Base-by-base conservation (phyloP, 2,797 vertebrate species). In the Sebastiscus albofasciatus region DNA sequence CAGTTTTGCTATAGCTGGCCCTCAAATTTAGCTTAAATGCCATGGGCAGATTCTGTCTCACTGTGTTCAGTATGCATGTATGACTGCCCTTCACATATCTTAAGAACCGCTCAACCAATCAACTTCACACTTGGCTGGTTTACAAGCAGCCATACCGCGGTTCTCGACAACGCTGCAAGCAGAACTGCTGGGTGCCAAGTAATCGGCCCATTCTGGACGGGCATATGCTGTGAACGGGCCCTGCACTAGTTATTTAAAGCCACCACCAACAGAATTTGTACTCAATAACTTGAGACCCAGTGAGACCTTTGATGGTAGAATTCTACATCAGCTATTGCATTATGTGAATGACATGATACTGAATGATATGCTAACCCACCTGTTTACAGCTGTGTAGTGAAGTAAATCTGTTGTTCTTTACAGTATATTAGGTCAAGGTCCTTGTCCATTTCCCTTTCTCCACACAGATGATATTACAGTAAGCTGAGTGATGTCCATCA, bases 381-480 rank as follows among this genome's bases (percentile, higher is more conserved):
- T 36, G 67, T 36, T 33, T 52, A 42, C 11, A 31, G 42, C 66
- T 67, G 4, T 52, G 14, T 29, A 14, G 22, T 56, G 54, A 56
- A 56, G 8, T 52, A n/a, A 52, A 52, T 52, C 49, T 1, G 18
- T 31, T 61, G 27, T 64, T 36, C 33, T 14, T 36, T 33, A 36
- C 33, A 22, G 33, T 64, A 36, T 42, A 58, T 39, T n/a, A n/a
- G 31, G 7, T 55, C 22, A 58, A 94, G 6, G 49, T 1, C n/a
- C 10, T 55, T 18, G 4, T 29, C 13, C 1, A 8, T 72, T 33
- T 62, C 1, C 29, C 4, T 20, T 74, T 67, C 26, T 36, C 54
- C 36, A 71, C 68, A 27, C 6, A 54, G 27, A 31, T 49, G 4
- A 13, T 24, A 12, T 24, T 4, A 8, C 26, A 46, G 14, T 13